A percentile compares a stretch with the other conserved stretches of the same genome.
phyloP scores from a whole-genome alignment of 2,888 invertebrate species.

The Tetramorium bicarinatum region DNA sequence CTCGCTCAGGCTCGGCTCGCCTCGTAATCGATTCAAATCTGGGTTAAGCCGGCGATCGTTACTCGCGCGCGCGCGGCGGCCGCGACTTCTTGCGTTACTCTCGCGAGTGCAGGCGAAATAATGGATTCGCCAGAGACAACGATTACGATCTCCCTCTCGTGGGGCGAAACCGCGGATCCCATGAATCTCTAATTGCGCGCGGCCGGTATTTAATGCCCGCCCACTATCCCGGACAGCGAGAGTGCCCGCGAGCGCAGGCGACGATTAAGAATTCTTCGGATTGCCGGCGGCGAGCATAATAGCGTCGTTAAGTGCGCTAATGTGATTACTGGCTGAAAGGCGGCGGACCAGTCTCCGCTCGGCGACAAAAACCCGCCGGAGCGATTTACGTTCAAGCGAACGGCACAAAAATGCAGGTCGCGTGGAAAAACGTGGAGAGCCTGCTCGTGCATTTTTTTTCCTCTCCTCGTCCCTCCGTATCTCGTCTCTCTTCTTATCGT shows the following conservation, averaged over 20 bases:
- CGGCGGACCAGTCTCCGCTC: constrained; percentile 63
- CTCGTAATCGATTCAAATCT: constrained; percentile 59
- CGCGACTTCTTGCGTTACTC: constrained; percentile 27
- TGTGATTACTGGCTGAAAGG: constrained; percentile 77
- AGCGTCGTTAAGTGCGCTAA: constrained; percentile 77
- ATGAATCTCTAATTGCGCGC: constrained; percentile 70
- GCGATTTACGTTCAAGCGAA: constrained; percentile 64
- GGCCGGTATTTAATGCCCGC: constrained; percentile 70
- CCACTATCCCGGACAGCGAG: constrained; percentile 43
- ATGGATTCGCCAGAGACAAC: constrained; percentile 56
- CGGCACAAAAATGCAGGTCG: constrained; percentile 61
- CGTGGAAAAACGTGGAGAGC: constrained; percentile 37
- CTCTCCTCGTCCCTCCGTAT: neutral
- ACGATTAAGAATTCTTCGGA: constrained; percentile 75
- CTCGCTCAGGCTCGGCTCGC: neutral
- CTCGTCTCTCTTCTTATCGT: constrained; percentile 6
- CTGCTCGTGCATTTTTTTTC: neutral
- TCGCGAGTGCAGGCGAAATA: constrained; percentile 34
- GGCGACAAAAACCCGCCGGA: constrained; percentile 64
- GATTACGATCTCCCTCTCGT: constrained; percentile 50
- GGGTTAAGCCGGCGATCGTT: constrained; percentile 41
- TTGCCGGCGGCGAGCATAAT: constrained; percentile 70
- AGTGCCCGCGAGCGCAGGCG: constrained; percentile 59
- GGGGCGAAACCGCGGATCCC: constrained; percentile 41
- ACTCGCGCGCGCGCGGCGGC: constrained; percentile 23